A percentile compares a stretch with the other conserved stretches of the same genome.
Conservation (phyloP, 2,797 vertebrate genomes). For the Darevskia mixta region DNA sequence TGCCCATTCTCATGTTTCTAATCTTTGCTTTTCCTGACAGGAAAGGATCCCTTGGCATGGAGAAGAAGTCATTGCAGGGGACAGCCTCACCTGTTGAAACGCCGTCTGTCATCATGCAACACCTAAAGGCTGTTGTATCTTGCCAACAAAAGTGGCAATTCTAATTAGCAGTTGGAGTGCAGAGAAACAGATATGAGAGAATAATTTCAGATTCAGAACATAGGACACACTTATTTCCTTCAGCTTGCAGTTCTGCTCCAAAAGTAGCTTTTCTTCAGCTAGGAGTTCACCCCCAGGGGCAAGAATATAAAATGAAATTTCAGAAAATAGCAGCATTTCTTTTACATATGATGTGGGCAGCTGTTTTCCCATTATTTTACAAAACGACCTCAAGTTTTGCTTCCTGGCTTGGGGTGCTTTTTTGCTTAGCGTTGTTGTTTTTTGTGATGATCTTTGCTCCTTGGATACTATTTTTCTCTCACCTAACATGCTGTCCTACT, state of each 20-base stretch:
- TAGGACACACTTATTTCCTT: background rate
- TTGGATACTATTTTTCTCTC: background rate
- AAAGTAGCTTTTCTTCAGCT: background rate
- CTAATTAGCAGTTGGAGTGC: background rate
- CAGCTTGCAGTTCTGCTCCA: too few species aligned
- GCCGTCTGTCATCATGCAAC: background rate
- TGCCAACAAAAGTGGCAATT: background rate
- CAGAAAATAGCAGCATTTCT: background rate
- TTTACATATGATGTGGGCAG: background rate
- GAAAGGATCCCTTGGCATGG: background rate
- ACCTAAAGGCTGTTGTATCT: too few species aligned
- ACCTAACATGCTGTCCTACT: background rate
- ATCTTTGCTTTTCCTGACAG: background rate
- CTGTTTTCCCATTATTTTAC: background rate
- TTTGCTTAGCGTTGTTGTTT: background rate
- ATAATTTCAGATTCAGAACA: background rate
- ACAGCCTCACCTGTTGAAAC: background rate
- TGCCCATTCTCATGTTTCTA: background rate
- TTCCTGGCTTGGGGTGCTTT: background rate
- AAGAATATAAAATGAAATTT: background rate
- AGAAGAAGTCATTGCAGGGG: too few species aligned
- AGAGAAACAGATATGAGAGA: background rate
- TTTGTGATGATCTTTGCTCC: background rate
- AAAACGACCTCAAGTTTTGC: background rate
- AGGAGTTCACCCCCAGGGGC: background rate